Evolutionary conservation across 1,140 invertebrate species (phyloP), one percentile per base, ranked within the genome.

Genomic region (Habropoda laboriosa): DNA sequence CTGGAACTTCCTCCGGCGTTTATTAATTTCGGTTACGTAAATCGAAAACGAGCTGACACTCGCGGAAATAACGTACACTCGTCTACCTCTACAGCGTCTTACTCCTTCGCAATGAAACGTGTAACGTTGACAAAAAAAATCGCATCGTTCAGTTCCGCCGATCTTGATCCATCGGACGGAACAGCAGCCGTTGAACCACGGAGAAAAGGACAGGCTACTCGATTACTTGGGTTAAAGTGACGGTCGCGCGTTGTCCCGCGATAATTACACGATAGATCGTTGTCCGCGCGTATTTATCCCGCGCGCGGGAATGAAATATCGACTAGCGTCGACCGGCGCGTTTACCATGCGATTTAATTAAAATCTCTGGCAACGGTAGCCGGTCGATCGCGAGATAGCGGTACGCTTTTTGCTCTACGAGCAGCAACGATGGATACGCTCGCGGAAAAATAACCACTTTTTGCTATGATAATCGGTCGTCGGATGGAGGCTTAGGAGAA

Each of bases 341-440:
- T 47, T 79, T 61, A 47, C 68, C 67, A 38, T 45, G 35, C 45
- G 51, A 68, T 75, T 81, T 21, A 79, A 79, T 79, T 79, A 55
- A 55, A 71, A 73, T 63, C 66, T 35, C 51, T 70, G 47, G 45
- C 67, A 35, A 72, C 75, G 35, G 75, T 63, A 63, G 68, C 58
- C 57, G 47, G 27, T 58, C 53, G 63, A 45, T 68, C 63, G 51
- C 47, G 58, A 60, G 55, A 72, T 60, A 72, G 27, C 70, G 53
- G 12, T 8, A 4, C 35, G 18, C 12, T 61, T 61, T 64, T 64
- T 74, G 40, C 27, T 45, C 27, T 10, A 24, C 12, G 5, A 3
- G 53, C 18, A 35, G 60, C 38, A n/a, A 8, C 30, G 32, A 35
- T 51, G 64, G 30, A 49, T 51, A 67, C 21, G 45, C 24, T 27